phyloP scores from a whole-genome alignment of 2,888 invertebrate genomes.

The Cistogaster globosa region DNA sequence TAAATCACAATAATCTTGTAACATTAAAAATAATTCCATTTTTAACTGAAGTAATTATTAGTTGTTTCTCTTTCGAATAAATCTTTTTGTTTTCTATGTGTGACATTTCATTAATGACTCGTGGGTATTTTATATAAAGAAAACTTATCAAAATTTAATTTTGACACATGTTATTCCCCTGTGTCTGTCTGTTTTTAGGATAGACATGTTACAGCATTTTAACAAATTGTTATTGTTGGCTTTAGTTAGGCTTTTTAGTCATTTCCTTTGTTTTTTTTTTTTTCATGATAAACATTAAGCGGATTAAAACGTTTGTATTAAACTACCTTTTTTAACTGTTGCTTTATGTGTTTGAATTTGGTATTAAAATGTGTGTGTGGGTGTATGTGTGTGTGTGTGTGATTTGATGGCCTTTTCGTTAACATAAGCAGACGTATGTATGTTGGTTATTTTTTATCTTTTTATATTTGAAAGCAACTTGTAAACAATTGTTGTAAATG shows the following conservation, averaged over 20 bases:
- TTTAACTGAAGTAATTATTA: too few relatives aligned
- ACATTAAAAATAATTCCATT: too few relatives aligned
- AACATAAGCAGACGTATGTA: too few relatives aligned
- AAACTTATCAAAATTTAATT: neutral
- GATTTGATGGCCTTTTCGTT: neutral
- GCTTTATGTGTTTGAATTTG: neutral
- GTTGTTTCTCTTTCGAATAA: too few relatives aligned
- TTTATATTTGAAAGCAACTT: too few relatives aligned
- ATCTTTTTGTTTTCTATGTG: neutral
- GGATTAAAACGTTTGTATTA: conserved; percentile 38
- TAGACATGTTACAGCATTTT: conserved; percentile 6
- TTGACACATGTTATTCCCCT: conserved; percentile 14
- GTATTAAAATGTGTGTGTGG: neutral
- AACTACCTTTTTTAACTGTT: conserved; percentile 16
- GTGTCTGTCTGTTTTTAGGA: conserved; percentile 10
- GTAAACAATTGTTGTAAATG: too few relatives aligned
- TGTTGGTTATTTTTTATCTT: too few relatives aligned
- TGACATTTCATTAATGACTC: neutral
- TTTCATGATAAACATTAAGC: conserved; percentile 53
- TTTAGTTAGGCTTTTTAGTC: neutral
- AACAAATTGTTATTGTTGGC: neutral
- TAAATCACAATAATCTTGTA: too few relatives aligned
- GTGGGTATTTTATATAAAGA: neutral
- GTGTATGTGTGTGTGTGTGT: neutral
- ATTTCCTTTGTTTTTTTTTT: neutral